Base-by-base conservation (phyloP, 2,797 vertebrate genomes). In the Cynodonichthys magdalenae region DNA sequence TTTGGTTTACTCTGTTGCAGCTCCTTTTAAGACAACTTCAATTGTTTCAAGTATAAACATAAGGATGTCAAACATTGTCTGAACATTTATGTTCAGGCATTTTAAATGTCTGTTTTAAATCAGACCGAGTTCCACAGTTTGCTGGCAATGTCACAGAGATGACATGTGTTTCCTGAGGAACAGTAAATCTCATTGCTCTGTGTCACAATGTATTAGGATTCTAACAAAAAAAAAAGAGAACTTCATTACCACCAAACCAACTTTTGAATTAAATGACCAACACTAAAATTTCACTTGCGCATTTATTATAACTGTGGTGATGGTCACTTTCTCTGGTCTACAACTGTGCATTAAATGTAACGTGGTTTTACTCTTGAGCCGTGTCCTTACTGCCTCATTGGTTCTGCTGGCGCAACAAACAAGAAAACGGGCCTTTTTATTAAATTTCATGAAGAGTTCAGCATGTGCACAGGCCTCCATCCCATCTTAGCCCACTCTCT, bases 361-460 rank as follows among this genome's bases (percentile, higher is more conserved):
- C 15, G 3, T 39, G 36, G 3, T 39, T 39, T 39, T 39, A 10
- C 2, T 39, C 36, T 39, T 39, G 36, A 39, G 36, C 12, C 12
- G 2, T 39, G 36, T 39, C 36, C 36, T 3, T 14, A 39, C 10
- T 39, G 11, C 11, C 9, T 7, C 31, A 34, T 34, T 34, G 31
- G 7, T 34, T 34, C 31, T 10, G 49, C 20, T 56, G 20, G 45
- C 24, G 45, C 31, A 59, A 60, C 54, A 58, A 56, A 59, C 48
- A 66, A 71, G 31, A 55, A 63, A 63, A 14, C 20, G 53, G 53
- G 42, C 19, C 14, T 70, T 24, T 66, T 53, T 41, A 72, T 58
- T 15, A 71, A 46, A 75, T 66, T 54, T 50, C 52, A 39, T 52
- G 57, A 67, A 70, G 56, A 80, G 52, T 36, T 58, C 46, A 58